A percentile compares a stretch with the other conserved stretches of the same genome.
These are phyloP conservation scores for Hemistola chrysoprasaria DNA, from an alignment of 2,888 invertebrate species.

Conservation along the genomic window DNA sequence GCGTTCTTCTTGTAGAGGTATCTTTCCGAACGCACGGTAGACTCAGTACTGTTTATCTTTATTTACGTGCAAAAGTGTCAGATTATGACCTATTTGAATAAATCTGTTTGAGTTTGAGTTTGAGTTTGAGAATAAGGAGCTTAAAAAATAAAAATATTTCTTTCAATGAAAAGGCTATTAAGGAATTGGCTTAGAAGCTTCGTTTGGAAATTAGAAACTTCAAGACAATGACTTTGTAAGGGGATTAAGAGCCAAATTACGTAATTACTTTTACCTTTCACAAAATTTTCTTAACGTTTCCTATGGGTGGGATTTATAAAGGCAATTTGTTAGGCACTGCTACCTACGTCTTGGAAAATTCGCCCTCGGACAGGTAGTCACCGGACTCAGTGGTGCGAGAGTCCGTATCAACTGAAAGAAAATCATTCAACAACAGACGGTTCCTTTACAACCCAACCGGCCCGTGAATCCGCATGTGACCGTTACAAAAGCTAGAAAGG, in stretches of 20 bases:
- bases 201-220: constrained; percentile 44
- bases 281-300: constrained; percentile 38
- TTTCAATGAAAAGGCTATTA: constrained; percentile 27
- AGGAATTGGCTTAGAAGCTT: constrained; percentile 34
- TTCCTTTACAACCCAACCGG: constrained; percentile 22
- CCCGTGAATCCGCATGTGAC: constrained; percentile 18
- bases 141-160: constrained; percentile 6
- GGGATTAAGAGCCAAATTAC: constrained; percentile 45
- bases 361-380: constrained; percentile 23
- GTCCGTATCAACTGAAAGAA: constrained; percentile 22
- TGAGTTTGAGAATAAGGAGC: no score
- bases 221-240: constrained; percentile 41
- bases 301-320: constrained; percentile 33
- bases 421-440: constrained; percentile 18
- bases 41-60: no score
- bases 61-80: no score
- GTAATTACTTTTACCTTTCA: constrained; percentile 44
- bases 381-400: constrained; percentile 6
- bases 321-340: constrained; percentile 34
- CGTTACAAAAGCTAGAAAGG: constrained; percentile 34
- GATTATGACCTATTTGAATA: no score
- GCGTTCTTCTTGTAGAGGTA: no score
- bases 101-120: no score
- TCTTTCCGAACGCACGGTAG: no score
- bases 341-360: constrained; percentile 27